Base-by-base conservation (phyloP, 2,888 invertebrate species). In the Rhamnusium bicolor region DNA sequence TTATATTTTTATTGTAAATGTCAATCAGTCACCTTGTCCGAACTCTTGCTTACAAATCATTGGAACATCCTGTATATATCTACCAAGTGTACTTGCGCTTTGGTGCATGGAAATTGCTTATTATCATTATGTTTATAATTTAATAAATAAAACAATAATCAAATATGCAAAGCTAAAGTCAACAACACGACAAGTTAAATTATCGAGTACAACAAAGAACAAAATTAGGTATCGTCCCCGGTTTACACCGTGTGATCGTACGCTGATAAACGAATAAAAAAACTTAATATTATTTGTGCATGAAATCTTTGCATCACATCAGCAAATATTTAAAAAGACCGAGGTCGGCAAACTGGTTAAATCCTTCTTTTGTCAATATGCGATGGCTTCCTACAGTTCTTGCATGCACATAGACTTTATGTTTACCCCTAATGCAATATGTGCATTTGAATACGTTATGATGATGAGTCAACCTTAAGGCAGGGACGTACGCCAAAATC, bases 281-380 rank as follows among this genome's bases (percentile, higher is more conserved):
- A 51, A 19, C 16, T 47, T 47, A 16, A 16, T 47, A 8, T 18
- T 18, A 19, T 18, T 19, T 18, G 18, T 18, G 8, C 51, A 51
- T 18, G 51, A 8, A 19, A 51, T 19, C 51, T 40, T 40, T 4
- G 40, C 40, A 12, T 40, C 40, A n/a, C 2, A 40, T 40, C 40
- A 40, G 40, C 51, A 51, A 51, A 51, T 51, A 51, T 51, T 51
- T 51, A 8, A 18, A 49, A 51, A 51, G 51, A 51, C 19, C n/a
- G 40, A 51, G 51, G 51, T 51, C 19, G 51, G 51, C 12, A 51
- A 51, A 51, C 51, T 51, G 19, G 51, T 51, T 40, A 51, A 19
- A 19, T 18, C 18, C 51, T 16, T 4, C 51, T 51, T 19, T 51
- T 16, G 51, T 51, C 19, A 51, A 19, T 51, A 51, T 10, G 10